These are phyloP conservation scores for Aptenodytes patagonicus DNA, from an alignment of 2,113 vertebrate genomes.

Conservation along the genomic window DNA sequence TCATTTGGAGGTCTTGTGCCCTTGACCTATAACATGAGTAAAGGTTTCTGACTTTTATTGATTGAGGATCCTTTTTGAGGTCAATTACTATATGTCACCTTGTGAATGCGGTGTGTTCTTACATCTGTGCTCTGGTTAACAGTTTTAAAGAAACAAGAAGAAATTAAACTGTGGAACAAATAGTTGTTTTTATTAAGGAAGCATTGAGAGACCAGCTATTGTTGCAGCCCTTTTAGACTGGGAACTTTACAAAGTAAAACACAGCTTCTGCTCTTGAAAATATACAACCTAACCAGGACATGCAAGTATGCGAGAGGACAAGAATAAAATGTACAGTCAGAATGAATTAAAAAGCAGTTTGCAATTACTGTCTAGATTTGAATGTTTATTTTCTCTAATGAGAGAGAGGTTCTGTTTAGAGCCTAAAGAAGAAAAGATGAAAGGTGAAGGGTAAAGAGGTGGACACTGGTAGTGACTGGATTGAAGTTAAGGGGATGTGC, in stretches of 20 bases:
- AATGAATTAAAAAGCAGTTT: background rate
- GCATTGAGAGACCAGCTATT: background rate
- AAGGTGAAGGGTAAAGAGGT: background rate
- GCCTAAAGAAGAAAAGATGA: background rate
- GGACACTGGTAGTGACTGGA: background rate
- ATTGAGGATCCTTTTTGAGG: background rate
- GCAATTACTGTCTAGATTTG: background rate
- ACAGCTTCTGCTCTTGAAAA: background rate
- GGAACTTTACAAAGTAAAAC: background rate
- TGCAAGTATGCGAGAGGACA: background rate
- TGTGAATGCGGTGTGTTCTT: background rate
- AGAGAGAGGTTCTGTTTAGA: background rate
- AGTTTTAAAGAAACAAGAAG: background rate
- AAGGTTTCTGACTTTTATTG: slow-evolving; percentile 21
- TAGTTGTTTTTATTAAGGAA: background rate
- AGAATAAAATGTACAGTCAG: background rate
- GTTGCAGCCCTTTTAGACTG: background rate
- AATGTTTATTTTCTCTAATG: background rate
- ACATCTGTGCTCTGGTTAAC: background rate
- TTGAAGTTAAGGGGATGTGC: background rate
- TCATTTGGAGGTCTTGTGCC: background rate
- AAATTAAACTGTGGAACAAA: background rate
- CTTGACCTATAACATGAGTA: background rate
- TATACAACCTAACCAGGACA: background rate
- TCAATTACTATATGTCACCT: background rate